Evolutionary conservation across 2,888 invertebrate species (phyloP).

Genomic region (Melitaea athalia): DNA sequence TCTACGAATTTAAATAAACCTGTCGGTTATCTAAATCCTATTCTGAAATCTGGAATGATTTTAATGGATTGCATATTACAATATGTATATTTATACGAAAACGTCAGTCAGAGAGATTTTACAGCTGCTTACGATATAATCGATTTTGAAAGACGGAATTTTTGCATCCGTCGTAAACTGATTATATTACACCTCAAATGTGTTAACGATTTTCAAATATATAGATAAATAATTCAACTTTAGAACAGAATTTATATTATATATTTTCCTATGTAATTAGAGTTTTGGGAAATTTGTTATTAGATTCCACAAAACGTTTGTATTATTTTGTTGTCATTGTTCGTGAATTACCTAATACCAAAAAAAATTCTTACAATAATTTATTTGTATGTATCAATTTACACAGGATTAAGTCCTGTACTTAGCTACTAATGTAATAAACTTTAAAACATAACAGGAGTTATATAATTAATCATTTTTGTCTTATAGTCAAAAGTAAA

Average conservation of each 20-base stretch:
- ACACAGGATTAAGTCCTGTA: too few species aligned
- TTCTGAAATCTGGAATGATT: conserved; percentile 24
- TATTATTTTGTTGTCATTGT: too few species aligned
- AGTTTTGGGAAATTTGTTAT: too few species aligned
- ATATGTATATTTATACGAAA: conserved; percentile 20
- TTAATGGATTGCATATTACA: conserved; percentile 25
- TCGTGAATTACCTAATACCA: too few species aligned
- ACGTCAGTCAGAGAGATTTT: conserved; percentile 19
- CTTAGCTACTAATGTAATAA: too few species aligned
- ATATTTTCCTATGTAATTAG: too few species aligned
- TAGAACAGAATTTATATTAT: neutral
- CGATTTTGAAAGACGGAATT: conserved; percentile 15
- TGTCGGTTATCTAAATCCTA: conserved; percentile 12
- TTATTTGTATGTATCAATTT: too few species aligned
- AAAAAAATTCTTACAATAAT: too few species aligned
- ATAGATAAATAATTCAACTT: neutral
- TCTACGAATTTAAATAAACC: conserved; percentile 3
- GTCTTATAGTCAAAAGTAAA: too few species aligned
- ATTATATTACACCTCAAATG: neutral
- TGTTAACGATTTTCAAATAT: neutral
- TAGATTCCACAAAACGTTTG: too few species aligned
- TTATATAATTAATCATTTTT: too few species aligned
- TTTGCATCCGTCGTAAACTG: conserved; percentile 7
- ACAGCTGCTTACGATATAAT: conserved; percentile 25
- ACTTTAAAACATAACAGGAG: too few species aligned